Evolutionary conservation across 1,140 invertebrate species (phyloP).

Genomic region (Sinella curviseta): DNA sequence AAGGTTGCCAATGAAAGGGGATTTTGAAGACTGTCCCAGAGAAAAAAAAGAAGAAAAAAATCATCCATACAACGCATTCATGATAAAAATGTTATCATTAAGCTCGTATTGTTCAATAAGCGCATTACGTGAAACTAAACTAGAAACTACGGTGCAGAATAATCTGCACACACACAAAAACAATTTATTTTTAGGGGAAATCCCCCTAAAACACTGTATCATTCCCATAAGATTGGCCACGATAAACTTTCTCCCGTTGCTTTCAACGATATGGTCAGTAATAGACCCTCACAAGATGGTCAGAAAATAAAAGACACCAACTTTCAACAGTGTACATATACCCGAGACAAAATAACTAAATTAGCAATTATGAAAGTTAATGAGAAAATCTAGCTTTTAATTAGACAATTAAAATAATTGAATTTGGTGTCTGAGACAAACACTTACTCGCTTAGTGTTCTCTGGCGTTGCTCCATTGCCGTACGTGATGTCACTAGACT

Average conservation of each 20-base stretch:
- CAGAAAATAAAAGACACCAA: too few relatives aligned
- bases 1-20: constrained; percentile 69
- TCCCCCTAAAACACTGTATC: too few relatives aligned
- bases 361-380: background rate
- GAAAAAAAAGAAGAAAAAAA: too few relatives aligned
- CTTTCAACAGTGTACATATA: too few relatives aligned
- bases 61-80: background rate
- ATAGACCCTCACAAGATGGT: too few relatives aligned
- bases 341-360: too few relatives aligned
- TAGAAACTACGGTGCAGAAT: too few relatives aligned
- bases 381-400: background rate
- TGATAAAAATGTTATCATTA: background rate
- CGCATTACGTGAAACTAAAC: too few relatives aligned
- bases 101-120: background rate
- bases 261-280: too few relatives aligned
- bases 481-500: constrained; percentile 11
- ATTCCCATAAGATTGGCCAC: too few relatives aligned
- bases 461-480: background rate
- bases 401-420: background rate
- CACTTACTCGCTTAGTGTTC: background rate
- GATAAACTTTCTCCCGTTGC: too few relatives aligned
- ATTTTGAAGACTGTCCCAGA: constrained; percentile 57
- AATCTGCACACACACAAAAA: too few relatives aligned
- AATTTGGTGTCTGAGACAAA: background rate
- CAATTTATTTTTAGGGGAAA: background rate